phyloP scores from a whole-genome alignment of 1,140 invertebrate species.

The Ladona fulva region DNA sequence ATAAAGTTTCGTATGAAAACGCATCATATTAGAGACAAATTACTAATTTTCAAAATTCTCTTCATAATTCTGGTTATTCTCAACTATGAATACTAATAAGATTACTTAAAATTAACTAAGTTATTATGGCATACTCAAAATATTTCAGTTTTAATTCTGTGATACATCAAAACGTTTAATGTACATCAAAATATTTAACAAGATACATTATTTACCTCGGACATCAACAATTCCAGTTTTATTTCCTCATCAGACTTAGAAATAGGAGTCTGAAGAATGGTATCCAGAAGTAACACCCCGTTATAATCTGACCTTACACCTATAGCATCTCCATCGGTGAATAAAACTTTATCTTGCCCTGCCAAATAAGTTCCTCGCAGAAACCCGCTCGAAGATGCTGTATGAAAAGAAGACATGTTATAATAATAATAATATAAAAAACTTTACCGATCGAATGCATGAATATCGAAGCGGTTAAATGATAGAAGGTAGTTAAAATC shows the following conservation, averaged over 20 bases:
- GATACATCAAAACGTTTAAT: too few relatives aligned
- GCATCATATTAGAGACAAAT: too few relatives aligned
- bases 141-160: too few relatives aligned
- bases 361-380: constrained; percentile 62
- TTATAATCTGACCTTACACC: constrained; percentile 81
- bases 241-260: constrained; percentile 60
- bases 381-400: constrained; percentile 38
- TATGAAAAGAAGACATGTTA: constrained; percentile 21
- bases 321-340: constrained; percentile 68
- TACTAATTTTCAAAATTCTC: too few relatives aligned
- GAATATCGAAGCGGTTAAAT: too few relatives aligned
- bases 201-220: constrained; percentile 51
- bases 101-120: too few relatives aligned
- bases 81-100: too few relatives aligned
- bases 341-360: constrained; percentile 68
- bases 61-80: too few relatives aligned
- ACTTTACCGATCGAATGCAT: too few relatives aligned
- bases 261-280: constrained; percentile 73
- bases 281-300: constrained; percentile 78
- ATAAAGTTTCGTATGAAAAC: too few relatives aligned
- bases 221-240: constrained; percentile 72
- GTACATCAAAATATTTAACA: too few relatives aligned
- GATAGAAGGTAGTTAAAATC: not conserved
- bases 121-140: too few relatives aligned
- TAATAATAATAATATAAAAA: not conserved